Evolutionary conservation across 2,797 vertebrate genomes (phyloP), one percentile per base, ranked within the genome.

Genomic region (Coreius guichenoti): DNA sequence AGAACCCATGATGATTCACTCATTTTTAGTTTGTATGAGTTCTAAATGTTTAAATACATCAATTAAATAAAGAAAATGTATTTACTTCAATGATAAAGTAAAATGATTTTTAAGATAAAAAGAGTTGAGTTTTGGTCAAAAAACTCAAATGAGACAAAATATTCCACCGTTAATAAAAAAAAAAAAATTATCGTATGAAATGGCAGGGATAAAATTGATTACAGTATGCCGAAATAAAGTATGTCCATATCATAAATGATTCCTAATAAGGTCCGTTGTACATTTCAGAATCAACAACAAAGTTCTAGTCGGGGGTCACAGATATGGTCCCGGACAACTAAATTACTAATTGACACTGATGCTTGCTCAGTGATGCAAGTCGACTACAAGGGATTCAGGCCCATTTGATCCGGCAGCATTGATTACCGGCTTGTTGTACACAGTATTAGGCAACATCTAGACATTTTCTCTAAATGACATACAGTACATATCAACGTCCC

Each of bases 291-390:
- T n/a, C n/a, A n/a, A n/a, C n/a, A n/a, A n/a, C n/a, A n/a, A n/a
- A n/a, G n/a, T 54, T 75, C 33, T 33, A 51, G 19, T 75, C 9
- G 7, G 17, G 19, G 29, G 5, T 29, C 19, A 54, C 19, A 75
- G 12, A 75, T 54, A 56, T 56, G 49, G 49, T 29, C 47, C 49
- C 1, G 1, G 73, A 76, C 31, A 75, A 14, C 17, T 83, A 23
- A 47, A 63, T 84, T 61, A 29, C 58, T 76, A 68, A 84, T 23
- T 77, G 56, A 39, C 75, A 68, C 33, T 68, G 5, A 76, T 47
- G 45, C 56, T 67, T 13, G 36, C 49, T 43, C 29, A 17, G 29
- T 54, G 47, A 63, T 43, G 51, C 47, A 54, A 49, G 65, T 73
- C 51, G 29, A 29, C 58, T 29, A 45, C 16, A 45, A 76, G 80